Evolutionary conservation across 2,797 vertebrate genomes (phyloP), one percentile per base, ranked within the genome.

Genomic region (Xiphophorus birchmanni): DNA sequence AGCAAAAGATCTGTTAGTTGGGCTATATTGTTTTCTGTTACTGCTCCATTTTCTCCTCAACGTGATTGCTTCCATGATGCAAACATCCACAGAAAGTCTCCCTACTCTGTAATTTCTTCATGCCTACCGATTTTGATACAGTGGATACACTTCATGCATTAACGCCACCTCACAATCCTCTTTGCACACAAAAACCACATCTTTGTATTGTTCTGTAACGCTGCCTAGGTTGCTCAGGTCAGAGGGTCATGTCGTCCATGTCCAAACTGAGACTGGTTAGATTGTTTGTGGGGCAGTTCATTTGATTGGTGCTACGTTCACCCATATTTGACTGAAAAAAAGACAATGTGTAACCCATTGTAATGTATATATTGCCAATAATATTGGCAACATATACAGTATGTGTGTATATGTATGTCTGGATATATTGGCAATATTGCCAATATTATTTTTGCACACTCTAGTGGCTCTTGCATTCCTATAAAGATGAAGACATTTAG

Each of bases 401-500:
- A 54, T 52, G 6, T 50, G 48, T 50, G 48, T 50, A 21, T 5
- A 47, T 48, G 5, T 48, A 48, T 48, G 12, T 15, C 13, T 45
- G 11, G 4, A 6, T 17, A 48, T 50, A 50, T 50, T 50, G 48
- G 48, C 18, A 81, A 77, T 63, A 87, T 83, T 83, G 79, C 75
- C 78, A 79, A 44, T 7, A 45, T 89, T 82, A 80, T 56, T 60
- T 81, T 63, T 84, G 86, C 86, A 73, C 77, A 81, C 84, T 76
- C 56, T 78, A 87, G 37, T 83, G 77, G 73, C 50, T 89, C 80
- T 32, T 35, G 12, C 12, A 58, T 63, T 37, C 17, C 60, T 9
- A 37, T 37, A 65, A 37, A 65, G 35, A 37, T 21, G 0, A 65
- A 21, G 32, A 21, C 32, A 37, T 37, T 65, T 37, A 35, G 35